These are phyloP conservation scores for Synanthedon formicaeformis DNA, from an alignment of 2,888 invertebrate genomes.

Conservation along the genomic window DNA sequence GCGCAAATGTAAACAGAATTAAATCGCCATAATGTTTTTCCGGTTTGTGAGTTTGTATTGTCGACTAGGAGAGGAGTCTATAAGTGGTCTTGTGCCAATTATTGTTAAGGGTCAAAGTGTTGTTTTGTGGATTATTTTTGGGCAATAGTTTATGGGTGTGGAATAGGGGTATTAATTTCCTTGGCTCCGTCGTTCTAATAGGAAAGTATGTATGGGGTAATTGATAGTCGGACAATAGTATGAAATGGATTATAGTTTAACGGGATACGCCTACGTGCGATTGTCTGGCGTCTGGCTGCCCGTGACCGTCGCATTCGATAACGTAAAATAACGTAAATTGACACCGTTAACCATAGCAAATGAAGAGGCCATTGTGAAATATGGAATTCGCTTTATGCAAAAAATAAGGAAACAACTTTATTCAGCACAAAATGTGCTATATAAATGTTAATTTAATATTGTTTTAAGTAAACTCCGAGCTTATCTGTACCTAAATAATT, in stretches of 20 bases:
- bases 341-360: not conserved
- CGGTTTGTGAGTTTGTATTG: constrained; percentile 53
- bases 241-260: not conserved
- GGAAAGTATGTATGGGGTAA: not conserved
- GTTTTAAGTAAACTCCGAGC: no score
- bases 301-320: not conserved
- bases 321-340: not conserved
- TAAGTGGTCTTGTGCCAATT: constrained; percentile 50
- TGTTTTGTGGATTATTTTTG: constrained; percentile 1
- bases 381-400: not conserved
- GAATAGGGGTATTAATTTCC: not conserved
- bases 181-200: not conserved
- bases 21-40: constrained; percentile 65
- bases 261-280: not conserved
- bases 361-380: not conserved
- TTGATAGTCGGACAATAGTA: not conserved
- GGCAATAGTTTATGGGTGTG: not conserved
- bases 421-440: no score
- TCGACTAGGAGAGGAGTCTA: constrained; percentile 32
- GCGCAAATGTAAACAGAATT: constrained; percentile 63
- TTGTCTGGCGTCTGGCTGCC: not conserved
- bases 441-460: no score
- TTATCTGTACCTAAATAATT: no score
- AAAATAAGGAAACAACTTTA: not conserved
- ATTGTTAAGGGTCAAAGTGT: constrained; percentile 9